phyloP scores from a whole-genome alignment of 2,797 vertebrate species.

The Xyrichtys novacula region DNA sequence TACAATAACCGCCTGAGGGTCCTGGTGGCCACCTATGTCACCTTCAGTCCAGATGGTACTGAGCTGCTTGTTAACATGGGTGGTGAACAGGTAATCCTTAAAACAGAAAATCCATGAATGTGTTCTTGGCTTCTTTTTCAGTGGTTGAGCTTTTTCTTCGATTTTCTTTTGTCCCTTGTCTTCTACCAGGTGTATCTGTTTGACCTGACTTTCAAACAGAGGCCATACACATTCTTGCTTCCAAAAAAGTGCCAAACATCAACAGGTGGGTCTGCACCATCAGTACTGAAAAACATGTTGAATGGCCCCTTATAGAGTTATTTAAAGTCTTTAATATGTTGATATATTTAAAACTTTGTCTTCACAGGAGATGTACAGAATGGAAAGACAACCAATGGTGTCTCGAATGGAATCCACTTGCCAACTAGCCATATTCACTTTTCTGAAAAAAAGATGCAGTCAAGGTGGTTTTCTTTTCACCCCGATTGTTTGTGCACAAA shows the following conservation, averaged over 20 bases:
- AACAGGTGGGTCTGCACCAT: slow-evolving; percentile 81
- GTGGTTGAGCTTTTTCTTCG: not conserved
- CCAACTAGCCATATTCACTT: slow-evolving; percentile 91
- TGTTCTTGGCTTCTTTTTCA: not conserved
- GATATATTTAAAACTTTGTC: slow-evolving; percentile 24
- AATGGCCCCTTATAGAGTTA: not conserved
- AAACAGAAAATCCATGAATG: not conserved
- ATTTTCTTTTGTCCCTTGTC: not conserved
- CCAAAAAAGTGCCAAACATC: slow-evolving; percentile 93
- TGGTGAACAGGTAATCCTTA: slow-evolving; percentile 92
- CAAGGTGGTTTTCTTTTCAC: slow-evolving; percentile 81
- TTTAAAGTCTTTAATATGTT: not conserved
- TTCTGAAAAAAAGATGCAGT: slow-evolving; percentile 80
- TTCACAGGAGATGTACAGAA: slow-evolving; percentile 90
- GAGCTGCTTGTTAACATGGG: slow-evolving; percentile 99
- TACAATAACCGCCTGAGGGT: slow-evolving; percentile 97
- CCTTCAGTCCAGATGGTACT: slow-evolving; percentile 97
- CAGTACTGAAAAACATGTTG: not conserved
- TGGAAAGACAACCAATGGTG: slow-evolving; percentile 93
- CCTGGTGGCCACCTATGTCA: slow-evolving; percentile 96
- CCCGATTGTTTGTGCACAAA: not conserved
- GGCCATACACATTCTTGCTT: slow-evolving; percentile 95
- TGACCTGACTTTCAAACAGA: slow-evolving; percentile 96
- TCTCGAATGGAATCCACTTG: slow-evolving; percentile 93
- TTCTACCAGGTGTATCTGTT: slow-evolving; percentile 95